These are phyloP conservation scores for Cantharis flavilabris DNA, from an alignment of 2,888 invertebrate species.

Conservation along the genomic window DNA sequence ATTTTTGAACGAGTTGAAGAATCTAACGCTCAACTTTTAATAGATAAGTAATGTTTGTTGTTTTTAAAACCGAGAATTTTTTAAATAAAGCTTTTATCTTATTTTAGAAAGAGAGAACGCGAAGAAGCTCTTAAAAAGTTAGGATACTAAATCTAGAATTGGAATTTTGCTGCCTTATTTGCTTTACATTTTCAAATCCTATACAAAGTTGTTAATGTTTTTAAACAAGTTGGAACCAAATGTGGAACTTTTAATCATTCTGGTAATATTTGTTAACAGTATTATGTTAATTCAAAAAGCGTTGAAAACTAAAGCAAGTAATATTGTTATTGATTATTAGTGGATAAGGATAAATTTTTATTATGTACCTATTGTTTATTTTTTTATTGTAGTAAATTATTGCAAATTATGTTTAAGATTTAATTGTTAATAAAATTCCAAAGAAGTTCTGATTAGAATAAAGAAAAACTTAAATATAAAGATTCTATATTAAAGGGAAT, in stretches of 20 bases:
- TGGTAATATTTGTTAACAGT: neutral
- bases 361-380: neutral
- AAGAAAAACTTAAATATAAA: no score
- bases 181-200: neutral
- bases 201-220: neutral
- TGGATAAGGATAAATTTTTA: neutral
- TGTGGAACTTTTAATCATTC: neutral
- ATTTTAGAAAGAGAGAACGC: neutral
- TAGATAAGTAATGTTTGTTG: neutral
- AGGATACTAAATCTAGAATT: neutral
- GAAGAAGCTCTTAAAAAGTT: neutral
- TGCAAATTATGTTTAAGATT: neutral
- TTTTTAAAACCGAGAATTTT: neutral
- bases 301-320: neutral
- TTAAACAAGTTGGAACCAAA: neutral
- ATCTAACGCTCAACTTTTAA: neutral
- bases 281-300: neutral
- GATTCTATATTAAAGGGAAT: no score
- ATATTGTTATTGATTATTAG: neutral
- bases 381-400: neutral
- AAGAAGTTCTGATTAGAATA: neutral
- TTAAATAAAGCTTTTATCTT: neutral
- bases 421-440: neutral
- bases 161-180: neutral
- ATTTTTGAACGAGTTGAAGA: slow-evolving; percentile 39